A percentile compares a stretch with the other conserved stretches of the same genome.
phyloP scores from a whole-genome alignment of 1,140 invertebrate genomes.

The Mylabris phalerata region DNA sequence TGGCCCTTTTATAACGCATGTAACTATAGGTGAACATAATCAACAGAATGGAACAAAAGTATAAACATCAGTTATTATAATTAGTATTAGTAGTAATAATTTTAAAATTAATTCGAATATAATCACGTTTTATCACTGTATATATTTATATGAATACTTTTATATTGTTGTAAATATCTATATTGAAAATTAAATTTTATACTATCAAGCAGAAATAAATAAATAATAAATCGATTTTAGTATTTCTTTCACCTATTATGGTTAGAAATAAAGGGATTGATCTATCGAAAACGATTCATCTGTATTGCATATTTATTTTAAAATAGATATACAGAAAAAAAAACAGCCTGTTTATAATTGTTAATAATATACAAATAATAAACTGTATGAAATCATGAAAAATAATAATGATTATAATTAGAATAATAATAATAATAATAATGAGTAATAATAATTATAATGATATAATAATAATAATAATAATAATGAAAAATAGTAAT shows the following conservation, averaged over 20 bases:
- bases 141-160: too few relatives aligned
- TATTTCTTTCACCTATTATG: too few relatives aligned
- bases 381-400: neutral
- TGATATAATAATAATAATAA: neutral
- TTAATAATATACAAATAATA: neutral
- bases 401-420: neutral
- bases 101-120: too few relatives aligned
- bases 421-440: neutral
- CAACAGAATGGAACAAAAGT: constrained; percentile 39
- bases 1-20: constrained; percentile 53
- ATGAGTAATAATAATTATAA: neutral
- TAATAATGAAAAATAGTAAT: neutral
- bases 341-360: constrained; percentile 18
- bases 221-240: too few relatives aligned
- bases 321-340: constrained; percentile 37
- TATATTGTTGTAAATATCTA: too few relatives aligned
- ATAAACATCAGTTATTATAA: neutral
- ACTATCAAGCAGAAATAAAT: too few relatives aligned
- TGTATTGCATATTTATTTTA: constrained; percentile 37
- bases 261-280: too few relatives aligned
- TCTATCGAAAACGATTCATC: neutral
- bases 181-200: too few relatives aligned
- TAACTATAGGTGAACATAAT: constrained; percentile 43
- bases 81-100: too few relatives aligned
- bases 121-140: too few relatives aligned